Evolutionary conservation across 2,888 invertebrate genomes (phyloP), one percentile per base, ranked within the genome.

Genomic region (Clusia tigrina): DNA sequence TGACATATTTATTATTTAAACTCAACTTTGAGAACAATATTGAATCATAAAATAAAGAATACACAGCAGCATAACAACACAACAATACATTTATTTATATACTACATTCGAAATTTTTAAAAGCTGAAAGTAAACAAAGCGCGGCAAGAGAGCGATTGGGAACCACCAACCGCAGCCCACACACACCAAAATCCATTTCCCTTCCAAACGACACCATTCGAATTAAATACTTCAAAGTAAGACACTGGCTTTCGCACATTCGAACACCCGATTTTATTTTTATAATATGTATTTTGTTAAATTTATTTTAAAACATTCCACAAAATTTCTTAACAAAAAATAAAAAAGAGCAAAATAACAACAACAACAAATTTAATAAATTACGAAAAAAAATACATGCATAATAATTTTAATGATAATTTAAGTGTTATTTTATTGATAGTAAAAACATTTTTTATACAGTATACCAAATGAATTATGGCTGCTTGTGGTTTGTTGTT

Each of bases 341-440:
- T 26, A 26, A n/a, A n/a, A n/a, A n/a, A 26, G 25, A 25, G 17
- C 54, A 69, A 25, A 60, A 66, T 60, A 53, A 42, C 24, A 10
- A 24, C 15, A 26, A 42, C 58, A 42, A 23, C 53, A 53, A 54
- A 46, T 55, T 17, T 26, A 18, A 24, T 25, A 20, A 59, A 53
- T 20, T 18, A n/a, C 62, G 32, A 5, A 32, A 32, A 32, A n/a
- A n/a, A n/a, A n/a, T n/a, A 32, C 32, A 32, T 32, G 32, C 5
- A 32, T 32, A 32, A 32, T 32, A 32, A 32, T 5, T 32, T 78
- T 74, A 78, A 78, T 76, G 77, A 71, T 77, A 74, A 76, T 81
- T 81, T 81, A 76, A 80, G 78, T 77, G 77, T 69, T 64, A 75
- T 72, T 81, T 80, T 80, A 81, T 81, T 77, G 78, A 74, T 76